A percentile compares a stretch with the other conserved stretches of the same genome.
Evolutionary conservation across 2,113 vertebrate species (phyloP).

Genomic region (Elaphurus davidianus): DNA sequence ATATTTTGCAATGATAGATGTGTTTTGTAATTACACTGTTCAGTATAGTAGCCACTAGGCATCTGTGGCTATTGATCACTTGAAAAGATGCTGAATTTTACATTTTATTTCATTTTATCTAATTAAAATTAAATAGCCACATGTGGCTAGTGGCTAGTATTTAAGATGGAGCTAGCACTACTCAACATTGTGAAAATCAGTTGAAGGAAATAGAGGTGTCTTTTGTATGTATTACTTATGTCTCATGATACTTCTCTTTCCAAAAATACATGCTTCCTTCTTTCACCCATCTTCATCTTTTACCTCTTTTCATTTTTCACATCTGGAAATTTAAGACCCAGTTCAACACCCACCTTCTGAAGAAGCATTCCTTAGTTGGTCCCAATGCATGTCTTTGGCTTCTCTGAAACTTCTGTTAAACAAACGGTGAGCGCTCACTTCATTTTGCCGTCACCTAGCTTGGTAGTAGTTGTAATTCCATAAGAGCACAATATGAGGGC

Average conservation of each 20-base stretch:
- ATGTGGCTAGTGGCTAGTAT: neutral
- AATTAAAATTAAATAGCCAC: neutral
- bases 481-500: neutral
- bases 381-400: neutral
- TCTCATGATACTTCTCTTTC: neutral
- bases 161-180: neutral
- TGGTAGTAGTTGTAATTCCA: neutral
- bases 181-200: neutral
- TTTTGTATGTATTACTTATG: neutral
- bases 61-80: neutral
- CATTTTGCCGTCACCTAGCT: neutral
- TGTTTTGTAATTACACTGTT: neutral
- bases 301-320: neutral
- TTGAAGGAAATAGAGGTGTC: neutral
- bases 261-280: neutral
- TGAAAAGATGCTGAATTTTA: neutral
- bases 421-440: neutral
- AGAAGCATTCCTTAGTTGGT: neutral
- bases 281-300: neutral
- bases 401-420: neutral
- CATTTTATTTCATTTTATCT: slow-evolving; percentile 12
- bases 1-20: neutral
- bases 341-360: neutral
- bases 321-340: neutral
- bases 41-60: neutral